A percentile compares a stretch with the other conserved stretches of the same genome.
These are phyloP conservation scores for Ophion ellenae DNA, from an alignment of 2,888 invertebrate genomes.

Conservation along the genomic window DNA sequence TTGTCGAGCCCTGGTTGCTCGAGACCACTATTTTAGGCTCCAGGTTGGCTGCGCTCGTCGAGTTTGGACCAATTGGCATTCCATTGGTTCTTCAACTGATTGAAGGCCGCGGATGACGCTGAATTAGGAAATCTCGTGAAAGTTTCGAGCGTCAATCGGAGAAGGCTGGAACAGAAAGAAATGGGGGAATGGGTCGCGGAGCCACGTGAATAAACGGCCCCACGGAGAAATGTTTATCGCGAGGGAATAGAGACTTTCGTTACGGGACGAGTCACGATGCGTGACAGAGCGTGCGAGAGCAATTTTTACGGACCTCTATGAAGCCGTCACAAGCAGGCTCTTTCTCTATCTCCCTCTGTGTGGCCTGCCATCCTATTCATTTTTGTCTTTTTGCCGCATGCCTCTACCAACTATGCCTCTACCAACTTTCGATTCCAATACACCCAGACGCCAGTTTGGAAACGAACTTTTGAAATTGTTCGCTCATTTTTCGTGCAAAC, in stretches of 20 bases:
- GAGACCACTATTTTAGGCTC: too few relatives aligned
- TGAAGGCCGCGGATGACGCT: background rate
- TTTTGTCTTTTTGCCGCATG: background rate
- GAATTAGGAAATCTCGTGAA: background rate
- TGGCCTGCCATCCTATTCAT: background rate
- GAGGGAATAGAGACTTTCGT: conserved; percentile 45
- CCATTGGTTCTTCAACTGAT: background rate
- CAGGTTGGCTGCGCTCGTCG: too few relatives aligned
- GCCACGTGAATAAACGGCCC: background rate
- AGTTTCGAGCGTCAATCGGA: background rate
- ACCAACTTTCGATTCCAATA: background rate
- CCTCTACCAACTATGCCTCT: too few relatives aligned
- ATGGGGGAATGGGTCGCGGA: background rate
- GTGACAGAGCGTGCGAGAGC: conserved; percentile 74
- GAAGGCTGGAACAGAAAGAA: background rate
- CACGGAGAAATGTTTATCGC: conserved; percentile 19
- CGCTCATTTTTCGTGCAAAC: background rate
- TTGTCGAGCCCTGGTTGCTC: background rate
- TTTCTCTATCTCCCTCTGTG: background rate
- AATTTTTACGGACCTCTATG: conserved; percentile 74
- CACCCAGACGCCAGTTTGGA: background rate
- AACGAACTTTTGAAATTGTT: background rate
- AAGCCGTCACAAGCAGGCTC: conserved; percentile 70
- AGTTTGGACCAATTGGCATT: too few relatives aligned
- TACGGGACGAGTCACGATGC: conserved; percentile 51